These are phyloP conservation scores for Chaetodon trifascialis DNA, from an alignment of 2,113 vertebrate genomes.

Conservation along the genomic window DNA sequence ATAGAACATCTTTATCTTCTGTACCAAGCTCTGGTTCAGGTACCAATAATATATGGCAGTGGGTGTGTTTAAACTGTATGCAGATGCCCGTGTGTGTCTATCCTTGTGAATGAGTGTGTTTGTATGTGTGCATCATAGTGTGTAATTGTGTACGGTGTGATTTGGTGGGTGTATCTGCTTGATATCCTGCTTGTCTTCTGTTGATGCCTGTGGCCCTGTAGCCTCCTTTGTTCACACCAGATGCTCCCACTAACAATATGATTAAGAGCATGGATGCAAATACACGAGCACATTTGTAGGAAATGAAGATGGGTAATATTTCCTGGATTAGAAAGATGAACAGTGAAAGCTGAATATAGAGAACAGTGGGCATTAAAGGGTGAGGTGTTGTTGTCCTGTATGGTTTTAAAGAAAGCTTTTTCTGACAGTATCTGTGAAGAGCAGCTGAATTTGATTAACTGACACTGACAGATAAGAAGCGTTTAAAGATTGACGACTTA, in stretches of 20 bases:
- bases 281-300: constrained; percentile 8
- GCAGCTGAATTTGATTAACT: background rate
- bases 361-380: background rate
- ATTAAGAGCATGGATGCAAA: constrained; percentile 25
- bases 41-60: background rate
- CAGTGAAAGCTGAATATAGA: background rate
- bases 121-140: background rate
- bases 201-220: background rate
- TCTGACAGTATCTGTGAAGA: background rate
- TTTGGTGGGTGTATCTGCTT: constrained; percentile 12
- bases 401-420: background rate
- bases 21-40: constrained; percentile 78
- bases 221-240: constrained; percentile 4
- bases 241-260: background rate
- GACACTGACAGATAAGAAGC: background rate
- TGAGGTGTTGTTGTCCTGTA: background rate
- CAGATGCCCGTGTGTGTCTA: background rate
- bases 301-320: constrained; percentile 33
- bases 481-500: background rate
- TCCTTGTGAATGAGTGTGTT: background rate
- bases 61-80: background rate
- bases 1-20: constrained; percentile 77
- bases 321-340: background rate
- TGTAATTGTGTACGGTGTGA: background rate
- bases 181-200: background rate